Evolutionary conservation across 2,888 invertebrate genomes (phyloP), one percentile per base, ranked within the genome.

Genomic region (Mamestra brassicae): DNA sequence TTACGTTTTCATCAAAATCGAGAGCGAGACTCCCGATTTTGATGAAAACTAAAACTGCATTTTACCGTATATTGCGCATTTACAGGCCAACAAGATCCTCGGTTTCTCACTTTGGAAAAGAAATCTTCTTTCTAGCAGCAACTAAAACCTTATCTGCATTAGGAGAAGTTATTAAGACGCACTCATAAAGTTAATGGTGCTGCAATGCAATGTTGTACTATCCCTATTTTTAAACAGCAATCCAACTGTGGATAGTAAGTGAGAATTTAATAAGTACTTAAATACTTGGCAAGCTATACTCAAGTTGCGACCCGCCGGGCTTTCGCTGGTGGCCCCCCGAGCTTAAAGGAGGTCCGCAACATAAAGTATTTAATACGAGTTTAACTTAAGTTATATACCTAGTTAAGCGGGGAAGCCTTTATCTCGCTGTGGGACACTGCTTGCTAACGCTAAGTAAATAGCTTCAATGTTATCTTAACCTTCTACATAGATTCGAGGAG

Each of bases 321-420:
- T 83, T 83, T 79, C n/a, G 60, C 60, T 55, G 38, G 80, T 60
- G 70, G 47, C 80, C 84, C 80, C 84, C 60, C 11, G 84, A 74
- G 80, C 84, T 81, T 74, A 83, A 70, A 63, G 66, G 55, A 81
- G 81, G 84, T 79, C 74, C 70, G 67, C 80, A 81, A 83, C 84
- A 83, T 74, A 83, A 81, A 81, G 81, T 81, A 83, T 81, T 83
- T 81, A 81, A 74, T 81, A 83, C 81, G 52, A 81, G 84, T 81
- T 81, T 84, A 83, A 79, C 80, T 74, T 70, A 83, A 83, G 60
- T 81, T 83, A 83, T 82, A 64, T 54, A 83, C 63, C 80, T 74
- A 81, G 84, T 70, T 83, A 64, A 81, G 66, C 69, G 26, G 54
- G 38, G 50, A 26, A 83, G 74, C 74, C 80, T 83, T 78, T 78